Evolutionary conservation across 2,888 invertebrate species (phyloP), one percentile per base, ranked within the genome.

Genomic region (Oegoconia quadripuncta): DNA sequence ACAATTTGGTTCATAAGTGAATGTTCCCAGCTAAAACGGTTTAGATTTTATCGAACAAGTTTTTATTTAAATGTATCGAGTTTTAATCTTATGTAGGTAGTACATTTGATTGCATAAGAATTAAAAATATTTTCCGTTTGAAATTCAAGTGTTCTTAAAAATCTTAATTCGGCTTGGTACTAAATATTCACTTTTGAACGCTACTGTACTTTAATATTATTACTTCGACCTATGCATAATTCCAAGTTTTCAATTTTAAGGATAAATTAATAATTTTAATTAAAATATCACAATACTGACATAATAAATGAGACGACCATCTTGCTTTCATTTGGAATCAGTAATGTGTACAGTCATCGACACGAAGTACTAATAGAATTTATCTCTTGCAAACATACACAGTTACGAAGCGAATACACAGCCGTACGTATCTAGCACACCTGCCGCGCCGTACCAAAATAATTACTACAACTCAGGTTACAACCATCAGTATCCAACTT

Each of bases 341-440:
- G 67, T 55, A n/a, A 48, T 69, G 75, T 75, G 71, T 63, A 76
- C 68, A 77, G 39, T 54, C 50, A 53, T 43, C 56, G 42, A 50
- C 44, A 44, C 42, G 45, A 39, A 32, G 52, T 63, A 74, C 69
- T 80, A 83, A 83, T 78, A 44, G 56, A 48, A 58, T 67, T 12
- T 27, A 66, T 72, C 55, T 66, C 50, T 70, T 62, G 60, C 60
- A 54, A 56, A 65, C 54, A 64, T 64, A 59, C 56, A 70, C 78
- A 87, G 87, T 76, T 74, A 72, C 58, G 84, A 84, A 72, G 83
- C 67, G 43, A 78, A 79, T 37, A 87, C 87, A 72, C 74, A 79
- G 65, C 78, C 84, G 59, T 86, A 80, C 67, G 69, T 75, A 64
- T 52, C 71, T 70, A 84, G 73, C 58, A 78, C 82, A 44, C 44